A percentile compares a stretch with the other conserved stretches of the same genome.
phyloP scores from a whole-genome alignment of 1,140 invertebrate species.

The Drosophila athabasca region DNA sequence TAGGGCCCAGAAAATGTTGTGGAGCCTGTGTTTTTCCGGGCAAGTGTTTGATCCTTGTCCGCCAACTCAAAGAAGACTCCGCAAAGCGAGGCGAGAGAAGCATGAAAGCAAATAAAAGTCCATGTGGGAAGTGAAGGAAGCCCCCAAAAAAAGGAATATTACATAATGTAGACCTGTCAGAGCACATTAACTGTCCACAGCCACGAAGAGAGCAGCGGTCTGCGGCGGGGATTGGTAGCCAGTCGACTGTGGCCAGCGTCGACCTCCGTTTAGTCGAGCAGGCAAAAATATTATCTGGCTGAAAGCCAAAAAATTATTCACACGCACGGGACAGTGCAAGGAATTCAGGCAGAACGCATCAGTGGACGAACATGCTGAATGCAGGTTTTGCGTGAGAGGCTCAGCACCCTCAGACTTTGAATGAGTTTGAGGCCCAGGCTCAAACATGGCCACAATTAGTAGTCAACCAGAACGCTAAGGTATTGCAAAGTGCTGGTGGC shows the following conservation, averaged over 20 bases:
- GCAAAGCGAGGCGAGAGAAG: background rate
- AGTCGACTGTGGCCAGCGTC: conserved; percentile 17
- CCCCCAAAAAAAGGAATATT: conserved; percentile 11
- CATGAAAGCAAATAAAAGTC: background rate
- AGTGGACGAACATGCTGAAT: conserved; percentile 43
- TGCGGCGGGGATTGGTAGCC: background rate
- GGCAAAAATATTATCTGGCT: conserved; percentile 61
- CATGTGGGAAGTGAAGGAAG: background rate
- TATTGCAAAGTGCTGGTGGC: conserved; percentile 51
- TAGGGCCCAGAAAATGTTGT: too few species aligned
- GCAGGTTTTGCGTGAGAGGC: conserved; percentile 50
- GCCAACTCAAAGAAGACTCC: too few species aligned
- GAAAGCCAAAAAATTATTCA: conserved; percentile 58
- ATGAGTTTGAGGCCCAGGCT: background rate
- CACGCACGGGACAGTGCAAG: conserved; percentile 7
- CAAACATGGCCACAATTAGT: conserved; percentile 55
- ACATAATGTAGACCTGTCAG: conserved; percentile 49
- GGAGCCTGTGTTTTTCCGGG: too few species aligned
- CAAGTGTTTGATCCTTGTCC: too few species aligned
- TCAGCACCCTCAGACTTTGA: conserved; percentile 24
- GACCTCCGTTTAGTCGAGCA: conserved; percentile 39
- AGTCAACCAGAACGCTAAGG: conserved; percentile 50
- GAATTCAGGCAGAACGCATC: conserved; percentile 24
- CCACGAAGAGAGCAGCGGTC: conserved; percentile 35
- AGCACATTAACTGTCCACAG: conserved; percentile 53